Evolutionary conservation across 2,113 vertebrate genomes (phyloP).

Genomic region (Arothron firmamentum): DNA sequence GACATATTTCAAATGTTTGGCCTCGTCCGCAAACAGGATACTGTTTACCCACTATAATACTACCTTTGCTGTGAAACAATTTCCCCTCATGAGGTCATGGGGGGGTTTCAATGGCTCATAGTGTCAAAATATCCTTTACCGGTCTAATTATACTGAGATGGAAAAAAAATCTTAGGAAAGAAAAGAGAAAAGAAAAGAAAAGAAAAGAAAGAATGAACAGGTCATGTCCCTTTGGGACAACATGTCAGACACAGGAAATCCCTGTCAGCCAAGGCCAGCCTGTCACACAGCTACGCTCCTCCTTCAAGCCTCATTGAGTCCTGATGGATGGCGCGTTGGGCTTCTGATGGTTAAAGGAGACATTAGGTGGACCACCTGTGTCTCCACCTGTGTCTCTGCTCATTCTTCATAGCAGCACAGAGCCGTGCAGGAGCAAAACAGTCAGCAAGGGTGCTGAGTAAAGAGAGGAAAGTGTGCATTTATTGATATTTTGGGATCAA

Average conservation of each 20-base stretch:
- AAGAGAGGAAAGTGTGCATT: too few species aligned
- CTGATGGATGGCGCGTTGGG: conserved; percentile 14
- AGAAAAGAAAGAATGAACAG: neutral
- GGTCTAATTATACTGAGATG: conserved; percentile 3
- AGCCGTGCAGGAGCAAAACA: too few species aligned
- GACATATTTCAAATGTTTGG: neutral
- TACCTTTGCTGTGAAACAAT: too few species aligned
- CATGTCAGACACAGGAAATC: conserved; percentile 38
- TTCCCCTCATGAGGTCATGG: too few species aligned
- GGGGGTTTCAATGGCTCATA: neutral
- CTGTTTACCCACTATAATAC: too few species aligned
- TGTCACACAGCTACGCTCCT: conserved; percentile 34
- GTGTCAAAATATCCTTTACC: neutral
- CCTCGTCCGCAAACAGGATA: too few species aligned
- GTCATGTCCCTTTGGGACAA: conserved; percentile 18
- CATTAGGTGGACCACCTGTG: conserved; percentile 1
- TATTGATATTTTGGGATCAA: too few species aligned
- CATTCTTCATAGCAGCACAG: conserved; percentile 11
- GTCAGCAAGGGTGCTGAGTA: too few species aligned
- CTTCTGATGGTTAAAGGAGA: conserved; percentile 28
- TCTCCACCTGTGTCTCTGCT: neutral
- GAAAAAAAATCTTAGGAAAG: neutral
- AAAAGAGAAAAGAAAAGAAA: neutral
- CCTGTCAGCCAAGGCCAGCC: conserved; percentile 12
- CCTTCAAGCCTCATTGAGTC: conserved; percentile 47